phyloP scores from a whole-genome alignment of 2,113 vertebrate genomes.

The Abramis brama region DNA sequence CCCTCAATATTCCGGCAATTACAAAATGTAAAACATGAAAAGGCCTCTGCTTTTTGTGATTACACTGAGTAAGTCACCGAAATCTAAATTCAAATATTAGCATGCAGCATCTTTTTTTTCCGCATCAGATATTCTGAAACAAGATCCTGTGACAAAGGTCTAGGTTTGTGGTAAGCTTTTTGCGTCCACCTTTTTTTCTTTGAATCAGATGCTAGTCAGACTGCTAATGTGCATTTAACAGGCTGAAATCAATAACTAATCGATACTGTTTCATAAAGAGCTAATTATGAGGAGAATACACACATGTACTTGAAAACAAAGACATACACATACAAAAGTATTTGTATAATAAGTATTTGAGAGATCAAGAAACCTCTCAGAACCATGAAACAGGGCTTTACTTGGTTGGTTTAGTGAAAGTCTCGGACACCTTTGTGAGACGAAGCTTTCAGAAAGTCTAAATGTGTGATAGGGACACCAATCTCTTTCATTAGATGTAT shows the following conservation, averaged over 20 bases:
- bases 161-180: neutral
- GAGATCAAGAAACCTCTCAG: neutral
- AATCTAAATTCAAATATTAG: neutral
- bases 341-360: neutral
- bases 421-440: constrained; percentile 7
- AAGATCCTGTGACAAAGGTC: constrained; percentile 3
- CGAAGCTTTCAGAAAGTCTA: neutral
- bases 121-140: neutral
- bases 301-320: constrained; percentile 10
- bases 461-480: neutral
- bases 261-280: constrained; percentile 6
- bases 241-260: neutral
- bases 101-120: neutral
- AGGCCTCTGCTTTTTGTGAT: neutral
- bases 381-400: neutral
- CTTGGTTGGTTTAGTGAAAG: neutral
- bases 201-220: neutral
- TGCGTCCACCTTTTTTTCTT: neutral
- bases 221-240: constrained; percentile 21
- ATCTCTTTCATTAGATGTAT: neutral
- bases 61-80: neutral
- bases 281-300: constrained; percentile 10
- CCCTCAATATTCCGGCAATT: neutral
- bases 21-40: neutral
- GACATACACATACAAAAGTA: neutral